Evolutionary conservation across 2,113 vertebrate species (phyloP).

Genomic region (Chiloscyllium plagiosum): DNA sequence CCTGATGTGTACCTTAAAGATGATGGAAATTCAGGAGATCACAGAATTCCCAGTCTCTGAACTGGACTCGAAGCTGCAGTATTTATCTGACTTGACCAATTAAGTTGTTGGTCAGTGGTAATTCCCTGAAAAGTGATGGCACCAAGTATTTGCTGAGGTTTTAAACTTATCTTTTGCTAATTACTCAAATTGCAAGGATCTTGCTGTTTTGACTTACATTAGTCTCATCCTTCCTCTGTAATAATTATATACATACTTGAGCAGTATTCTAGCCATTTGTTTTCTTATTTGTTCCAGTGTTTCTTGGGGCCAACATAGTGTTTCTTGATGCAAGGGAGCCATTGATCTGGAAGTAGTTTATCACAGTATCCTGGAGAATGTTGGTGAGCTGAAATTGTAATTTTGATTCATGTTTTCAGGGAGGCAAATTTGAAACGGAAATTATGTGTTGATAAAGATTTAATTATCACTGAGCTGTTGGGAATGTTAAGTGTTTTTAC

Average conservation of each 20-base stretch:
- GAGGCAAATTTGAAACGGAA: background rate
- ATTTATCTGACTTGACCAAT: too few species aligned
- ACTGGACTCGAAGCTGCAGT: too few species aligned
- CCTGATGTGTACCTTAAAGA: too few species aligned
- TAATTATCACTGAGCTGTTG: background rate
- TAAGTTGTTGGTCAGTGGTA: too few species aligned
- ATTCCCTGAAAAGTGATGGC: too few species aligned
- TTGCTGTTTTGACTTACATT: background rate
- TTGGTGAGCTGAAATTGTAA: conserved; percentile 18
- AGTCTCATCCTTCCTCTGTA: background rate
- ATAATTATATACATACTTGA: background rate
- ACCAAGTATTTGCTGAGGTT: background rate
- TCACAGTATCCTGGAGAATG: background rate
- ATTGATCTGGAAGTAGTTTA: conserved; percentile 9
- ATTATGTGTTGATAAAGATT: background rate
- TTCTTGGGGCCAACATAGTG: background rate
- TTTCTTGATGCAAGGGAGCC: conserved; percentile 1
- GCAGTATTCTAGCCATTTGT: background rate
- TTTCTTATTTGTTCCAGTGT: background rate
- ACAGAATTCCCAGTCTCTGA: too few species aligned
- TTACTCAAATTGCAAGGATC: background rate
- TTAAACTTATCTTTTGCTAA: background rate
- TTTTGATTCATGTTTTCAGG: conserved; percentile 1
- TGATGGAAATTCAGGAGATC: too few species aligned
- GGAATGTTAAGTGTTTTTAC: background rate